Percentiles rank a stretch among this genome's conserved stretches.
Conservation (phyloP, 2,888 invertebrate genomes). For the Folsomia manolachei region DNA sequence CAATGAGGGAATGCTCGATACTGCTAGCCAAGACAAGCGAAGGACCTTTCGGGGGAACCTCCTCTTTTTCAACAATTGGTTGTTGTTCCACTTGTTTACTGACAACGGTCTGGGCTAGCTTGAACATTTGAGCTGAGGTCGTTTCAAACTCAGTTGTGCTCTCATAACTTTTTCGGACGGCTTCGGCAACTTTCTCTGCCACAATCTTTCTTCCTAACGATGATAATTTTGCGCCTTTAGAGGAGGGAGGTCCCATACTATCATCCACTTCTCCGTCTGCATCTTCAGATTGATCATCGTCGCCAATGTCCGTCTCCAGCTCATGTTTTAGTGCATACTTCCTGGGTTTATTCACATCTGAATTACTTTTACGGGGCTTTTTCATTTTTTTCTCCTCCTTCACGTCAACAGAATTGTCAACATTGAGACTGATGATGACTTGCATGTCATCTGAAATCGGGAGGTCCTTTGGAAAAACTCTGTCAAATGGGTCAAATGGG, state of each 20-base stretch:
- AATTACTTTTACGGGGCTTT: conserved; percentile 12
- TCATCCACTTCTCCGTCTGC: conserved; percentile 3
- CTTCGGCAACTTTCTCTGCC: conserved; percentile 25
- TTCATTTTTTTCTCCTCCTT: conserved; percentile 25
- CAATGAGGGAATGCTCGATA: neutral
- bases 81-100: neutral
- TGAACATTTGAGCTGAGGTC: conserved; percentile 8
- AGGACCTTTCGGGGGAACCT: neutral
- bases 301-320: neutral
- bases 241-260: neutral
- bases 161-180: conserved; percentile 26
- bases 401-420: conserved; percentile 14
- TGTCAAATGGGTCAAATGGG: no score
- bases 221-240: conserved; percentile 1
- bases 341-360: neutral
- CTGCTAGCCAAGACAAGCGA: conserved; percentile 8
- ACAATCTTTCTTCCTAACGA: conserved; percentile 18
- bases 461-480: conserved; percentile 48
- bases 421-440: conserved; percentile 16
- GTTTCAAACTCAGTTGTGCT: conserved; percentile 19
- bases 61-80: neutral
- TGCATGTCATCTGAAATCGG: conserved; percentile 31
- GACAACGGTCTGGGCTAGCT: neutral
- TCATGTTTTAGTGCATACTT: neutral
- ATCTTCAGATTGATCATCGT: conserved; percentile 18